Percentiles rank a stretch among this genome's conserved stretches.
Evolutionary conservation across 2,888 invertebrate genomes (phyloP).

Genomic region (Pachliopta kotzebuea): DNA sequence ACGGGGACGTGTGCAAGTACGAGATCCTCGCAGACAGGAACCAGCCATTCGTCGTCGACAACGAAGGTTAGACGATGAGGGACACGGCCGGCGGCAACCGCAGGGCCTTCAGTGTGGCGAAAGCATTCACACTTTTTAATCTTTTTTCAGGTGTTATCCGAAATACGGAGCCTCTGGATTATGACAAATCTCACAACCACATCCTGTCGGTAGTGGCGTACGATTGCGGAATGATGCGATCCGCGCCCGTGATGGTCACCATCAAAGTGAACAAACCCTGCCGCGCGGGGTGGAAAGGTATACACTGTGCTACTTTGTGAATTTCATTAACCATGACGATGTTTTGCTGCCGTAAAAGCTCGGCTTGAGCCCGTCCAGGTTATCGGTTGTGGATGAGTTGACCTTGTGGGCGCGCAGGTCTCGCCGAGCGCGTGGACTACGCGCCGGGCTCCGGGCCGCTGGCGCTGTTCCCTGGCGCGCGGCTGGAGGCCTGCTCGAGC

Average conservation of each 20-base stretch:
- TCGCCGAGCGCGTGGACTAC: slow-evolving; percentile 92
- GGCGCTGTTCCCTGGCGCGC: slow-evolving; percentile 91
- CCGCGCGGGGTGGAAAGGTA: slow-evolving; percentile 88
- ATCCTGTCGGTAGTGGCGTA: slow-evolving; percentile 97
- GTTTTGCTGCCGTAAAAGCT: no score
- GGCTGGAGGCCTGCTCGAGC: slow-evolving; percentile 94
- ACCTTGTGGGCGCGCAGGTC: slow-evolving; percentile 63
- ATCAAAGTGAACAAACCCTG: slow-evolving; percentile 94
- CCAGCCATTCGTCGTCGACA: slow-evolving; percentile 94
- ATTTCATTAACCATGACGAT: no score
- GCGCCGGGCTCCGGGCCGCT: slow-evolving; percentile 90
- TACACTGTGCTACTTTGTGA: slow-evolving; percentile 31
- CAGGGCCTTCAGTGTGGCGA: no score
- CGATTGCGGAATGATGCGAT: slow-evolving; percentile 98
- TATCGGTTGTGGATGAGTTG: no score
- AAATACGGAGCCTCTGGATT: slow-evolving; percentile 96
- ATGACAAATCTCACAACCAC: slow-evolving; percentile 96
- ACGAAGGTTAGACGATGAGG: slow-evolving; percentile 83
- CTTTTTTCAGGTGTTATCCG: slow-evolving; percentile 85
- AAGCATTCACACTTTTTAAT: no score
- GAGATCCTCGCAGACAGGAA: slow-evolving; percentile 89
- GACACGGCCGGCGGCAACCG: neutral
- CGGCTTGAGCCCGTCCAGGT: no score
- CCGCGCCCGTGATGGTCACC: slow-evolving; percentile 96
- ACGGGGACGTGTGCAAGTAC: slow-evolving; percentile 98